Evolutionary conservation across 2,113 vertebrate genomes (phyloP).

Genomic region (Asarcornis scutulata): DNA sequence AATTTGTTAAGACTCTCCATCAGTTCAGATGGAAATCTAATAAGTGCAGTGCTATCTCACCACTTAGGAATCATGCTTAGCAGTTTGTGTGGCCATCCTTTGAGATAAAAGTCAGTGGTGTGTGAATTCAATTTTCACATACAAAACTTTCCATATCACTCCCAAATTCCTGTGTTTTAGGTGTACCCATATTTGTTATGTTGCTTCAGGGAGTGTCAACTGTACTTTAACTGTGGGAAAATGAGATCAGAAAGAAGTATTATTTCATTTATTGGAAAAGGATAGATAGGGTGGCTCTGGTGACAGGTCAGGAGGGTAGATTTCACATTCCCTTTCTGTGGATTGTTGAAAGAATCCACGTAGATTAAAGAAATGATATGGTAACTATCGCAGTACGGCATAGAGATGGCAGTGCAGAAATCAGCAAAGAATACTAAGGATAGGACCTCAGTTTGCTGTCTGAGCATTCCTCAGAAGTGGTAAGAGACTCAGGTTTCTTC

Average conservation of each 20-base stretch:
- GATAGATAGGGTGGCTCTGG: background rate
- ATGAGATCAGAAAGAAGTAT: background rate
- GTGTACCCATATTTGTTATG: background rate
- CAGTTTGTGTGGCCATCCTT: background rate
- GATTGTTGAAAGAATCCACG: background rate
- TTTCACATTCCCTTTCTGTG: background rate
- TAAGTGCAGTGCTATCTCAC: background rate
- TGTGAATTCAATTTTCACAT: slow-evolving; percentile 26
- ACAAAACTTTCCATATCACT: background rate
- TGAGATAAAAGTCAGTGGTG: background rate
- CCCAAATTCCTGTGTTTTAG: background rate
- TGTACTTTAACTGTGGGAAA: background rate
- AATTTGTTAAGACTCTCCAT: background rate
- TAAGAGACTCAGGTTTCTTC: background rate
- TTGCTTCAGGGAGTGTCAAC: background rate
- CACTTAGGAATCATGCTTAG: background rate
- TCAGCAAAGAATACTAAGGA: background rate
- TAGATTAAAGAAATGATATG: background rate
- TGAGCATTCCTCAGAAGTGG: background rate
- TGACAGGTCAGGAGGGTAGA: background rate
- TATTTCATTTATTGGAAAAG: background rate
- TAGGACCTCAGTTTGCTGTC: background rate
- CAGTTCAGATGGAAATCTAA: slow-evolving; percentile 3
- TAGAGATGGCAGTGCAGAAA: background rate
- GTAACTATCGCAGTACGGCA: background rate